These are phyloP conservation scores for Petrocephalus microphthalmus DNA, from an alignment of 2,113 vertebrate species.

Conservation along the genomic window DNA sequence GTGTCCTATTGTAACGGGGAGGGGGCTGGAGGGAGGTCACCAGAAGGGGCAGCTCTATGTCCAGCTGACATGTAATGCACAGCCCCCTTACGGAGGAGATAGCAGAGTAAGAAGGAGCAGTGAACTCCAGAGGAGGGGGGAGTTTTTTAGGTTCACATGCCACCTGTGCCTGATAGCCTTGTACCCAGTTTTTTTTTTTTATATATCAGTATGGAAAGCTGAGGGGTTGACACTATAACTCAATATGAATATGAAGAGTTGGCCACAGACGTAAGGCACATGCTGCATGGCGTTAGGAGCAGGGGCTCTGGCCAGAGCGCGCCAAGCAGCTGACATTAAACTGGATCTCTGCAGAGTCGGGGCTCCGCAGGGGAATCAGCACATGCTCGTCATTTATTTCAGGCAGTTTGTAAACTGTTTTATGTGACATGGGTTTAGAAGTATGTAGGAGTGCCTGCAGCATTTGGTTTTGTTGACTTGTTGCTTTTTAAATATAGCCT, in stretches of 20 bases:
- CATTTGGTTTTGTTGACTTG: conserved; percentile 23
- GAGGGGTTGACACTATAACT: conserved; percentile 54
- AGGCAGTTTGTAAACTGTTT: conserved; percentile 74
- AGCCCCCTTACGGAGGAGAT: conserved; percentile 48
- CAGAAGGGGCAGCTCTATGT: conserved; percentile 32
- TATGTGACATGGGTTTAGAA: conserved; percentile 49
- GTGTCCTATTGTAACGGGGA: conserved; percentile 82
- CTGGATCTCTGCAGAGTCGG: conserved; percentile 58
- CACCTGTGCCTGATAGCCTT: conserved; percentile 89
- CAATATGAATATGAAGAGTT: conserved; percentile 65
- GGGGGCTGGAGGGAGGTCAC: not conserved
- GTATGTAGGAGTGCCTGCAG: conserved; percentile 24
- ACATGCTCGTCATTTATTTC: conserved; percentile 41
- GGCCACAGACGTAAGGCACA: conserved; percentile 69
- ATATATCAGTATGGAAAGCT: conserved; percentile 46
- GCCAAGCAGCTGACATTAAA: conserved; percentile 15
- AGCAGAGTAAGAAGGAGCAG: conserved; percentile 12
- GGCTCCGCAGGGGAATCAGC: conserved; percentile 28
- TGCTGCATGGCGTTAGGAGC: conserved; percentile 64
- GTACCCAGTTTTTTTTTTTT: conserved; percentile 46
- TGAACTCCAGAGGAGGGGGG: conserved; percentile 31
- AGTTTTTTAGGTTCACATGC: conserved; percentile 63
- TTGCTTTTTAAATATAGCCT: conserved; percentile 19
- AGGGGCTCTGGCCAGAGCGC: conserved; percentile 60
- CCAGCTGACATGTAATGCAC: conserved; percentile 49